Percentiles rank a stretch among this genome's conserved stretches.
phyloP scores from a whole-genome alignment of 1,140 invertebrate genomes.

The Yoshiicerus persimilis region DNA sequence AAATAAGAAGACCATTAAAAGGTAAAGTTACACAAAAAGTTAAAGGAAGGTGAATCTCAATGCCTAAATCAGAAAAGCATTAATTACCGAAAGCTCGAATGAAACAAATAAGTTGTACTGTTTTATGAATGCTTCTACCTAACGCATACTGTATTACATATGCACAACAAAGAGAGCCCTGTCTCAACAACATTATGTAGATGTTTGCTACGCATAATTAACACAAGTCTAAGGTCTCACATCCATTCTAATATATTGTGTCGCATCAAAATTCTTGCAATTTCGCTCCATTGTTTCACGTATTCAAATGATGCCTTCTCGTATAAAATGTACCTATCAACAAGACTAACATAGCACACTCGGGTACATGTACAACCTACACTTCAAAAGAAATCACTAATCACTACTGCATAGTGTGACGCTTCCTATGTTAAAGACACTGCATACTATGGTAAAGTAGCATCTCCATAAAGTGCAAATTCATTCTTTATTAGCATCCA shows the following conservation, averaged over 20 bases:
- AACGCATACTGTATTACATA: not conserved
- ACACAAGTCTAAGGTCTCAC: not conserved
- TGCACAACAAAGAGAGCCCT: not conserved
- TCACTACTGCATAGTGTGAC: not conserved
- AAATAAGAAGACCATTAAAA: not conserved
- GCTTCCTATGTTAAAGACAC: too few relatives aligned
- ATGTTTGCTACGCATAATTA: slow-evolving; percentile 7
- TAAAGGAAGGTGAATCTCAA: not conserved
- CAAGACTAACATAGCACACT: not conserved
- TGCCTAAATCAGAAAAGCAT: not conserved
- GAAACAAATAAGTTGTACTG: not conserved
- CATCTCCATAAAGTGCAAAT: not conserved
- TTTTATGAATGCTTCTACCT: not conserved
- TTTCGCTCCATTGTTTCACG: not conserved
- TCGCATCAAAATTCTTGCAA: not conserved
- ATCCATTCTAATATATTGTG: not conserved
- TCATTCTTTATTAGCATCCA: too few relatives aligned
- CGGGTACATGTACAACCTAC: not conserved
- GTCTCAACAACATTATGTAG: not conserved
- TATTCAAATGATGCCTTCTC: not conserved
- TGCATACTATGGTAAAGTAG: too few relatives aligned
- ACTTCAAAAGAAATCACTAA: not conserved
- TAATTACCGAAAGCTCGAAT: not conserved
- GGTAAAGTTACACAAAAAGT: not conserved
- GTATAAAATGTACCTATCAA: not conserved